Evolutionary conservation across 1,140 invertebrate species (phyloP), one percentile per base, ranked within the genome.

Genomic region (Amyelois transitella): DNA sequence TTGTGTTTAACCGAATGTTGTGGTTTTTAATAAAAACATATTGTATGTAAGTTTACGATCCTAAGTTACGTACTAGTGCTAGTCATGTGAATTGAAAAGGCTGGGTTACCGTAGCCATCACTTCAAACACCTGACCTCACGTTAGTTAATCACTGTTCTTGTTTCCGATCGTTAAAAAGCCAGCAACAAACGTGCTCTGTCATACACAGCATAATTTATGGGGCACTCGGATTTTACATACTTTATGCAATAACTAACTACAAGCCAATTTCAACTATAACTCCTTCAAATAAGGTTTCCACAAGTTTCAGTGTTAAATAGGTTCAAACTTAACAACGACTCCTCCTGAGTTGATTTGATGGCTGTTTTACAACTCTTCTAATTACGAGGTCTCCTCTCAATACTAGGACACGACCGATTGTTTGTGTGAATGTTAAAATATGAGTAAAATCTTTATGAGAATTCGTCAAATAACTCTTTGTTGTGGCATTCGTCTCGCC

Each of bases 301-400:
- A 49, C 8, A 17, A 25, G 45, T 48, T 12, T 18, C 12, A 20
- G 18, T 18, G 20, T 45, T 50, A 56, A 18, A 12, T 25, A 43
- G 43, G 44, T 44, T 12, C 28, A 19, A 22, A 43, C 57, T 76
- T 77, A 69, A 78, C 63, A 73, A 57, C 64, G 66, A 70, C 75
- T 78, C 70, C 66, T 78, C 69, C 71, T 71, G 65, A 71, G 69
- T 72, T 69, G 69, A 69, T 81, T 86, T 86, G 79, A 86, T 86
- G 80, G 79, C 75, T 79, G 67, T 86, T 86, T 86, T 86, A 86
- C 74, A 73, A 66, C 74, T 75, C 62, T 74, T 75, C 72, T 86
- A 83, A 86, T 86, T 79, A 82, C 68, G 65, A 72, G 72, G 74
- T 77, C 77, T 78, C 75, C 74, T 77, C 72, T 72, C 66, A 55